Evolutionary conservation across 1,140 invertebrate genomes (phyloP), one percentile per base, ranked within the genome.

Genomic region (Bombus balteatus): DNA sequence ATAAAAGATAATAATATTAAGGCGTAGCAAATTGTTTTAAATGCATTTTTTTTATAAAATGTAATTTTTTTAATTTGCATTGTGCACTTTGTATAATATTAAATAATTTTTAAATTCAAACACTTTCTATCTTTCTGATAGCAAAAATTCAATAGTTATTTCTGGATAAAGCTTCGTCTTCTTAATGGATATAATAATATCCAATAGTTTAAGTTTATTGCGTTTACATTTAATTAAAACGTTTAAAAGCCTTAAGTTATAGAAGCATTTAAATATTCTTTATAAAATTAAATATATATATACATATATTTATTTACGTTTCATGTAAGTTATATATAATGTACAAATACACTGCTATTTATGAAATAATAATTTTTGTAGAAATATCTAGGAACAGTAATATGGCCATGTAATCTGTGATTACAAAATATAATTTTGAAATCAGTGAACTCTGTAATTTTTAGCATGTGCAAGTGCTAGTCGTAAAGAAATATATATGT

Each of bases 321-420:
- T 79, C 43, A 80, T 41, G 53, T 62, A 74, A 78, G 18, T 87
- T 87, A 83, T 57, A 77, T 13, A 32, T 75, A 70, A 85, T 43
- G 59, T 79, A 41, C 81, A 88, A 88, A 81, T 53, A 53, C 65
- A 65, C 28, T 83, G 74, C 39, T 77, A 39, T 53, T 81, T 80
- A 85, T 34, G 9, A 75, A 68, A 70, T 41, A 68, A 83, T 89
- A 57, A 85, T 62, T 86, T 88, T 89, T 89, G 83, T 88, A 88
- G 88, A 66, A 34, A 65, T 89, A 79, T 85, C 47, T 89, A 89
- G 87, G 32, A 62, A 88, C 65, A 86, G 87, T 70, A 77, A 89
- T 76, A 81, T 43, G 73, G 47, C 47, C 53, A 81, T 88, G 78
- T 89, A 89, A 85, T 88, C 78, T 89, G 83, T 89, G 87, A 88